Evolutionary conservation across 2,888 invertebrate genomes (phyloP).

Genomic region (Cosmia trapezina): DNA sequence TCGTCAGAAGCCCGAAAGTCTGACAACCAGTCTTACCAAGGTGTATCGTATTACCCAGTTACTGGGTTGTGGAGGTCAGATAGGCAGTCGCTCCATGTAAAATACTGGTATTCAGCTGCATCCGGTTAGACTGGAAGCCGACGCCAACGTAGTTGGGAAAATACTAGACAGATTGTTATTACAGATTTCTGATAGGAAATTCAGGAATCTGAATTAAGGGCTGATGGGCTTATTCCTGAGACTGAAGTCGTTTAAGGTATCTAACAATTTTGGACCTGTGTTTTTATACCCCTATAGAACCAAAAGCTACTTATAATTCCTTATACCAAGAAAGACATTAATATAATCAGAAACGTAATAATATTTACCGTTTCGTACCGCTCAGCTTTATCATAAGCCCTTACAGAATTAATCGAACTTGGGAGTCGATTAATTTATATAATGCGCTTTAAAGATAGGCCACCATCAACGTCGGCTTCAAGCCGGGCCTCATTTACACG

Average conservation of each 20-base stretch:
- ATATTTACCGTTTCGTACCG: conserved; percentile 48
- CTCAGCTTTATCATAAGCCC: conserved; percentile 50
- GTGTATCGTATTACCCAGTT: too few species aligned
- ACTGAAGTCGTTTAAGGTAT: not conserved
- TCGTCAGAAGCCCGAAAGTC: too few species aligned
- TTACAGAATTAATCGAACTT: conserved; percentile 69
- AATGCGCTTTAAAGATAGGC: conserved; percentile 80
- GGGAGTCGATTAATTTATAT: conserved; percentile 77
- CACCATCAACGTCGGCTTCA: conserved; percentile 80
- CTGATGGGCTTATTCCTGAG: not conserved
- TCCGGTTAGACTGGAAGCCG: too few species aligned
- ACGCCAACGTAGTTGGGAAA: too few species aligned
- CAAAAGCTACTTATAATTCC: not conserved
- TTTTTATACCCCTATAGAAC: not conserved
- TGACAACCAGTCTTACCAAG: too few species aligned
- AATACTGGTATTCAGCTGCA: too few species aligned
- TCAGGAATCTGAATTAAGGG: not conserved
- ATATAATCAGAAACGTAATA: conserved; percentile 51
- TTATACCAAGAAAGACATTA: conserved; percentile 1
- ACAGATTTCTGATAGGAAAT: not conserved
- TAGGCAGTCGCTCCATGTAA: too few species aligned
- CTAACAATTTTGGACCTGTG: not conserved
- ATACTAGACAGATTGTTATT: too few species aligned
- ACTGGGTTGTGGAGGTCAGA: too few species aligned
- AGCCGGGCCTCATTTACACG: conserved; percentile 85